phyloP scores from a whole-genome alignment of 2,113 vertebrate species.

The Sturnus vulgaris region DNA sequence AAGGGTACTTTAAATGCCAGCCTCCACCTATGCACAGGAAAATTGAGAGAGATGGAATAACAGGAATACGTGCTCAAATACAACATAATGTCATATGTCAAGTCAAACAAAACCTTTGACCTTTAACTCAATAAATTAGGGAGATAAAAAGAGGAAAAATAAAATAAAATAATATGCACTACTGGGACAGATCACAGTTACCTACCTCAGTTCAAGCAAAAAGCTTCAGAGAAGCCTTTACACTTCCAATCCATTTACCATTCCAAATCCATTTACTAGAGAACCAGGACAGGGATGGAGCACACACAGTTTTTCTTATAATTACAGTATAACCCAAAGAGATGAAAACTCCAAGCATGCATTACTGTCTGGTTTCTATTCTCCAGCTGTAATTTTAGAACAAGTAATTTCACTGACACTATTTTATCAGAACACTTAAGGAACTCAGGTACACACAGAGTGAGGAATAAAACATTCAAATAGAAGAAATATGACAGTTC shows the following conservation, averaged over 20 bases:
- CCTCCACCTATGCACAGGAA: background rate
- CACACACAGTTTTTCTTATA: background rate
- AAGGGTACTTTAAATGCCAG: background rate
- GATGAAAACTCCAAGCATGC: background rate
- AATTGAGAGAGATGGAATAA: background rate
- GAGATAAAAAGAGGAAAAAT: background rate
- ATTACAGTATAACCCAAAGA: background rate
- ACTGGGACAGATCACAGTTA: background rate
- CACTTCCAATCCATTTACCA: background rate
- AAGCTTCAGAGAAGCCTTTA: background rate
- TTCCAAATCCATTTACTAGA: background rate
- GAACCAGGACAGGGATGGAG: background rate
- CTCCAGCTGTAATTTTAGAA: background rate
- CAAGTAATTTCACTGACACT: background rate
- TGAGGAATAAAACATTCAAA: background rate
- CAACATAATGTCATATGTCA: accelerated
- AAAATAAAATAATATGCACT: background rate
- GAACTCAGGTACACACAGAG: background rate
- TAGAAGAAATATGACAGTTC: background rate
- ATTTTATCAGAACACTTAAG: background rate
- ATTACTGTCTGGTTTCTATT: background rate
- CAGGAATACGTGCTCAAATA: accelerated
- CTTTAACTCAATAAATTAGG: background rate
- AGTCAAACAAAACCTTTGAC: background rate
- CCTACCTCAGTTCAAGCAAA: background rate